Conservation (phyloP, 2,797 vertebrate species). For the Enteromius afrohamiltoni region DNA sequence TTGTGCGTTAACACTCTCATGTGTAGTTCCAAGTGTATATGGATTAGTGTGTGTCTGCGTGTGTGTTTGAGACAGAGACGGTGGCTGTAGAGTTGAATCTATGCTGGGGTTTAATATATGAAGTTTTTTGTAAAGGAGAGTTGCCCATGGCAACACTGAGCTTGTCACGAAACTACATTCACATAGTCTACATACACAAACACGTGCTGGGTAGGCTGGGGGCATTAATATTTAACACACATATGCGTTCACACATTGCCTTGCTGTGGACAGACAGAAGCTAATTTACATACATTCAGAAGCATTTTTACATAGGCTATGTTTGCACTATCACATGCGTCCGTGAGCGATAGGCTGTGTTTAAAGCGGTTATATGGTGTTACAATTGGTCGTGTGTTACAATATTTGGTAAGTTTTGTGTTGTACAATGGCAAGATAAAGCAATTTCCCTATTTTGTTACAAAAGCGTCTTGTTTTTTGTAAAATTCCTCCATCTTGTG, state of each 20-base stretch:
- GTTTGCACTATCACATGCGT: not conserved
- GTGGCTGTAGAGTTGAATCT: not conserved
- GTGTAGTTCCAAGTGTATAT: not conserved
- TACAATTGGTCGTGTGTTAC: not conserved
- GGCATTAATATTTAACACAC: slow-evolving; percentile 23
- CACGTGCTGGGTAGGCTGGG: not conserved
- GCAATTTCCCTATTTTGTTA: not conserved
- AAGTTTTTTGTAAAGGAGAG: not conserved
- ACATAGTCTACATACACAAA: slow-evolving; percentile 23
- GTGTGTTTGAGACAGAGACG: not conserved
- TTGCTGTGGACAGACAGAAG: slow-evolving; percentile 32
- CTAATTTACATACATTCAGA: slow-evolving; percentile 4
- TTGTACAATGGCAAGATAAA: not conserved
- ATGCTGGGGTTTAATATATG: not conserved
- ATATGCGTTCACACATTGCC: slow-evolving; percentile 43
- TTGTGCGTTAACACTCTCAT: not conserved
- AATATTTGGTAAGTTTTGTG: not conserved
- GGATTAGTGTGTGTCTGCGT: not conserved
- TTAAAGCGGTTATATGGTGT: not conserved
- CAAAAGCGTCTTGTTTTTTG: not conserved
- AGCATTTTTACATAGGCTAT: not conserved
- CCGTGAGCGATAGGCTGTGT: not conserved
- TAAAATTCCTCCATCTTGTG: slow-evolving; percentile 2
- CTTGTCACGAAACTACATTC: not conserved
- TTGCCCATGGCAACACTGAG: not conserved